A percentile compares a stretch with the other conserved stretches of the same genome.
Conservation (phyloP, 2,797 vertebrate genomes). For the Acrossocheilus fasciatus region DNA sequence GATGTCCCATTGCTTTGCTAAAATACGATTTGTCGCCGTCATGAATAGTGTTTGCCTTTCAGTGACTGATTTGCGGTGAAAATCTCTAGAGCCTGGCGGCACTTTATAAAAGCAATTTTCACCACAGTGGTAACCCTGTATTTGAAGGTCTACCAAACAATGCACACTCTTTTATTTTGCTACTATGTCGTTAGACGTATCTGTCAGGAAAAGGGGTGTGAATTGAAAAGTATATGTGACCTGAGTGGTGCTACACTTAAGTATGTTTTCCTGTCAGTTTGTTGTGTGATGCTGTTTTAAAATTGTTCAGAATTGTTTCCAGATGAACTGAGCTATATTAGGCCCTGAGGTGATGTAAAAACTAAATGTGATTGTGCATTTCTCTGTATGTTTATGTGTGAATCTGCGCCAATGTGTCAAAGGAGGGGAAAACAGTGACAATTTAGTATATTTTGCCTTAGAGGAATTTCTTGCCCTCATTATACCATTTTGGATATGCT, state of each 20-base stretch:
- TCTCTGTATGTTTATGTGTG: constrained; percentile 11
- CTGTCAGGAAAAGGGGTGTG: constrained; percentile 48
- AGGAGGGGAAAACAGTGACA: neutral
- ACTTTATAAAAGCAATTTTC: constrained; percentile 52
- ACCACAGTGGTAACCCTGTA: constrained; percentile 37
- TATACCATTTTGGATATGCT: neutral
- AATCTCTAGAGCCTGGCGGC: constrained; percentile 21
- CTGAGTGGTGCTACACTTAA: constrained; percentile 46
- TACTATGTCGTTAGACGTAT: constrained; percentile 32
- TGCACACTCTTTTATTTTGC: constrained; percentile 49
- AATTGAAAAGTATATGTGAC: constrained; percentile 49
- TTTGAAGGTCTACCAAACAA: constrained; percentile 42
- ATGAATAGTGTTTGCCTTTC: constrained; percentile 37
- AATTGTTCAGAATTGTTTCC: constrained; percentile 50
- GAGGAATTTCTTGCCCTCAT: constrained; percentile 22
- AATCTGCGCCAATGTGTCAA: neutral
- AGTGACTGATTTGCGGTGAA: constrained; percentile 14
- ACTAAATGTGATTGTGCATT: constrained; percentile 36
- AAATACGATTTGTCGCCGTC: constrained; percentile 19
- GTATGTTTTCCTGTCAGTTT: constrained; percentile 45
- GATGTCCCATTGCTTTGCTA: constrained; percentile 10
- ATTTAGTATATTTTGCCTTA: constrained; percentile 18
- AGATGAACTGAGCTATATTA: constrained; percentile 53
- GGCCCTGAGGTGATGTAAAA: constrained; percentile 39
- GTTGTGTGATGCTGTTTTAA: constrained; percentile 37